Conservation (phyloP, 2,113 vertebrate species). For the Corythaixoides concolor region DNA sequence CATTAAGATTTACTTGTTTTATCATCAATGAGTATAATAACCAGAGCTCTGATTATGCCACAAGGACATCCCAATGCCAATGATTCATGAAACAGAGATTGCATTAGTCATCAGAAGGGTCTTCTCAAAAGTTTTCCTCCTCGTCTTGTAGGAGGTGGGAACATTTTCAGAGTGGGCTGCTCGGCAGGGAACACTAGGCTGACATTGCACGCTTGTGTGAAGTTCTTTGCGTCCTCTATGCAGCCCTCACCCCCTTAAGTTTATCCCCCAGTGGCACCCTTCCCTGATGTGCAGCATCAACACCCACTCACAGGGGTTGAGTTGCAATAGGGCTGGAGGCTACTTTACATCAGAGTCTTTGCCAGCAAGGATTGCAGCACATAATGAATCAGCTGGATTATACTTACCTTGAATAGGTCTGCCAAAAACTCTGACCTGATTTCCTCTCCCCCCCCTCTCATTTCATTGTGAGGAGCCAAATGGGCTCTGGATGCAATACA, state of each 20-base stretch:
- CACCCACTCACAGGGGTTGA: constrained; percentile 16
- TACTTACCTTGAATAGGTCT: constrained; percentile 52
- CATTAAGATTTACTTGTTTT: constrained; percentile 70
- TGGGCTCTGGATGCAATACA: constrained; percentile 17
- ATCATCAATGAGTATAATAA: constrained; percentile 67
- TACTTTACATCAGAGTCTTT: background rate
- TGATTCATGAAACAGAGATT: constrained; percentile 52
- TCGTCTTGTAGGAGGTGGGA: background rate
- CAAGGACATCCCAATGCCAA: constrained; percentile 45
- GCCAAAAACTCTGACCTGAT: constrained; percentile 67
- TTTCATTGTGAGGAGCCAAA: constrained; percentile 16
- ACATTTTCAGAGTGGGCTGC: background rate
- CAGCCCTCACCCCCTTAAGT: background rate
- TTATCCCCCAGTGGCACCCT: constrained; percentile 19
- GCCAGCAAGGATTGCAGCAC: constrained; percentile 66
- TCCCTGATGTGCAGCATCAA: constrained; percentile 33
- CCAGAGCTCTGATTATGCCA: constrained; percentile 62
- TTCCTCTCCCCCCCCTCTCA: constrained; percentile 59
- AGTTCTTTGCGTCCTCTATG: background rate
- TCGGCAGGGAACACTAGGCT: background rate
- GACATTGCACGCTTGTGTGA: background rate
- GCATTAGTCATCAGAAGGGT: constrained; percentile 2
- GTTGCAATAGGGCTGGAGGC: constrained; percentile 48
- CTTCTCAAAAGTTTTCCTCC: background rate
- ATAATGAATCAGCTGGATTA: constrained; percentile 69